Evolutionary conservation across 1,140 invertebrate species (phyloP), one percentile per base, ranked within the genome.

Genomic region (Adelges cooleyi): DNA sequence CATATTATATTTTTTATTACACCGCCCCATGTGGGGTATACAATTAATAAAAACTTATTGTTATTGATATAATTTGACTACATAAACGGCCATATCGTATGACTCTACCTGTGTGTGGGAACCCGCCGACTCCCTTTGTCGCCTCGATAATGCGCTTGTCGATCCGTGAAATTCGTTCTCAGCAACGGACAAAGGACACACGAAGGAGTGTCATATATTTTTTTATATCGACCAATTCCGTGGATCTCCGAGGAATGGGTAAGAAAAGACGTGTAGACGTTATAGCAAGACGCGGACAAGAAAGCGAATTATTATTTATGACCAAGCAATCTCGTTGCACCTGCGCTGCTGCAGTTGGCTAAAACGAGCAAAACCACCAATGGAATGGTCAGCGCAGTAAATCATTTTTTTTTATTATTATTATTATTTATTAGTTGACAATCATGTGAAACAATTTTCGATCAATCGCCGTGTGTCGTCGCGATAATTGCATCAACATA

Each of bases 101-200:
- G 56, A 62, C 56, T 33, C 48, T 5, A 18, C 40, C 42, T 15
- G 40, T 27, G 38, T 62, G 56, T 62, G 56, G 56, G 56, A 46
- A 62, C 38, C 42, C 56, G n/a, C 23, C 56, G 40, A 29, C 56
- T 62, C 17, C 42, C 46, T 48, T 62, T 62, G 56, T 62, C 56
- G 56, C 23, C 42, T n/a, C 25, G 27, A 62, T 62, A 62, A 62
- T 48, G 56, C 42, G 56, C 56, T 29, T 48, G 56, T 62, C 56
- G 54, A 17, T n/a, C 54, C 54, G 56, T 62, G 56, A 62, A 62
- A 62, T 62, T 62, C 42, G 56, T 62, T 62, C 54, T 29, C 56
- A 15, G 56, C 40, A 23, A 40, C 9, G 49, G 2, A 62, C 25
- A 62, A 62, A 62, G 56, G 42, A 29, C 42, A 42, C 11, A 11